A percentile compares a stretch with the other conserved stretches of the same genome.
These are phyloP conservation scores for Camponotus pennsylvanicus DNA, from an alignment of 1,140 invertebrate species.

Conservation along the genomic window DNA sequence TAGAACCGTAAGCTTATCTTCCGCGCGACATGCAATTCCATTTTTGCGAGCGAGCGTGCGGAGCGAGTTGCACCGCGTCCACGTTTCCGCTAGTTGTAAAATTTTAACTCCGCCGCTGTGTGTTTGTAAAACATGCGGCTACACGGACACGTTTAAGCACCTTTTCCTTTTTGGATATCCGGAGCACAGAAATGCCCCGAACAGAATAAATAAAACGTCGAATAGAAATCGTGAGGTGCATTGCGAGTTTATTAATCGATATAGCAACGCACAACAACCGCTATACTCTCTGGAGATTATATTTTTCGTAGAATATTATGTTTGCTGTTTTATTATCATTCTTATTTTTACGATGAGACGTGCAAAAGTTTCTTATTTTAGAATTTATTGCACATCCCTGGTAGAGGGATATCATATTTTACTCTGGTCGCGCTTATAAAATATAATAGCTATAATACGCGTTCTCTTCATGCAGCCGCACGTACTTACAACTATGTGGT, in stretches of 20 bases:
- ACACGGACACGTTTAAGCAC: conserved; percentile 3
- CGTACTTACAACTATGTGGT: conserved; percentile 32
- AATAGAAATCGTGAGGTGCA: conserved; percentile 4
- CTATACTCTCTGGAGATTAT: background rate
- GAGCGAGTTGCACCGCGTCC: conserved; percentile 30
- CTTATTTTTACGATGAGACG: background rate
- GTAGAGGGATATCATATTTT: background rate
- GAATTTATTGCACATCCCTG: background rate
- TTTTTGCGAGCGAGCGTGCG: conserved; percentile 59
- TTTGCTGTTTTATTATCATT: background rate
- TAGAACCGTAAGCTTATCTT: conserved; percentile 65
- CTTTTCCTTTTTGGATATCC: background rate
- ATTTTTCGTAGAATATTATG: background rate
- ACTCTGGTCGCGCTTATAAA: conserved; percentile 26
- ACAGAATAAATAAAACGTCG: conserved; percentile 29
- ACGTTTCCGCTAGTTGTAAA: conserved; percentile 45
- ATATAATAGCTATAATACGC: conserved; percentile 24
- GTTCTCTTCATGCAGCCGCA: conserved; percentile 20
- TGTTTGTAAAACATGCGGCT: conserved; percentile 29
- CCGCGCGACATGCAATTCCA: conserved; percentile 65
- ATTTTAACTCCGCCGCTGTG: conserved; percentile 31
- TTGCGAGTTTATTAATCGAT: conserved; percentile 31
- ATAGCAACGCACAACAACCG: too few species aligned
- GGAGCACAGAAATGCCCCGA: background rate
- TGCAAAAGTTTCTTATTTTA: background rate